Base-by-base conservation (phyloP, 2,113 vertebrate genomes). In the Pipa parva region DNA sequence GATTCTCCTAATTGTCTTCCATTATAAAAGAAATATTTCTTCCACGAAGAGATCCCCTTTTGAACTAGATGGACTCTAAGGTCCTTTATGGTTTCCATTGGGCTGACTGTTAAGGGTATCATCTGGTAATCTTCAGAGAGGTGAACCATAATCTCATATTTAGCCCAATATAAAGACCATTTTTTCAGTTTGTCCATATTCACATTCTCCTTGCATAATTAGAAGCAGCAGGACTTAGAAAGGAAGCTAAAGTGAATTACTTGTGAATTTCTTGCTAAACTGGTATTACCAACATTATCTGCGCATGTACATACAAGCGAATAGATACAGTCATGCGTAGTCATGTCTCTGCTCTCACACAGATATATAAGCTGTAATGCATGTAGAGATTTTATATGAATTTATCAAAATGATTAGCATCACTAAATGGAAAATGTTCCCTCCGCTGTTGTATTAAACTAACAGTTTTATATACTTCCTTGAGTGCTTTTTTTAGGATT, bases 21-120 rank as follows among this genome's bases (percentile, higher is more conserved):
- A 60, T 89, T 89, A 80, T 89, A 89, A 71, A 84, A 85, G 77
- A 90, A 90, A 0, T 81, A 81, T 61, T 87, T 87, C 42, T 83
- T 82, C 88, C 88, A 90, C 5, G 88, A 90, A 3, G 84, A 75
- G 77, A 90, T 57, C 0, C 88, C 88, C 69, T 81, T 82, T 62
- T 82, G 66, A 2, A 90, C 88, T 1, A 90, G 10, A 42, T 82
- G 82, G 15, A 85, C 86, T 55, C 88, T 76, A 0, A 90, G 72
- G 78, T 90, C 88, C 77, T 87, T 86, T 73, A 90, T 79, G 0
- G 82, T 89, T 78, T 90, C 86, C 1, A 75, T 76, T 33, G 88
- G 86, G 39, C 78, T 76, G 69, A 90, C 87, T 0, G 85, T 86
- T 59, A 90, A 75, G 3, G 84, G 75, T 76, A 90, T 78, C 78